These are phyloP conservation scores for Coracopsis vasa DNA, from an alignment of 2,113 vertebrate species.

Conservation along the genomic window DNA sequence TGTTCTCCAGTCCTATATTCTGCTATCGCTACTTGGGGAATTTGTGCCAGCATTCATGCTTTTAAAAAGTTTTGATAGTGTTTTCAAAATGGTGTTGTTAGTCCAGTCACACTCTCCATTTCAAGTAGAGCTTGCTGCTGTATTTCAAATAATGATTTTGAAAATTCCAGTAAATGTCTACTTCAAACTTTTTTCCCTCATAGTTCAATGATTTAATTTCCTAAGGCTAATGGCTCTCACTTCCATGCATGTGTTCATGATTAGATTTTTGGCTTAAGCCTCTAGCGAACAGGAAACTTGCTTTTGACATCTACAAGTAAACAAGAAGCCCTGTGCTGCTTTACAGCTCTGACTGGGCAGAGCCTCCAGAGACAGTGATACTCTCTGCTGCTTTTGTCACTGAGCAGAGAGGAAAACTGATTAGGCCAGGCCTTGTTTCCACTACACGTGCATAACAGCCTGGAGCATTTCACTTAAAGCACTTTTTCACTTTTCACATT, in stretches of 20 bases:
- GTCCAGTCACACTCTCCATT: not conserved
- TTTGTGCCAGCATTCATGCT: not conserved
- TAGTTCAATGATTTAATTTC: constrained; percentile 38
- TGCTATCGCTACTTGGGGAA: not conserved
- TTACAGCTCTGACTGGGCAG: not conserved
- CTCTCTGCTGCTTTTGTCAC: not conserved
- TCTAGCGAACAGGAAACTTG: constrained; percentile 45
- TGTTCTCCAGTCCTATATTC: not conserved
- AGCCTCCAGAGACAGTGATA: not conserved
- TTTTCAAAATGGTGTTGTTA: not conserved
- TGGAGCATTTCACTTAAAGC: not conserved
- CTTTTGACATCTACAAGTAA: constrained; percentile 48
- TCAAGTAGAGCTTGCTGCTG: not conserved
- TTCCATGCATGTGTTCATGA: constrained; percentile 32
- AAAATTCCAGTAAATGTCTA: not conserved
- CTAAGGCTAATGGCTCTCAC: constrained; percentile 20
- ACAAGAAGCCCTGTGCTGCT: not conserved
- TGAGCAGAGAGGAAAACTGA: not conserved
- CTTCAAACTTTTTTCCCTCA: not conserved
- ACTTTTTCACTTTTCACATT: too few relatives aligned
- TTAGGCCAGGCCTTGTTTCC: not conserved
- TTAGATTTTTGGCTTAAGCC: constrained; percentile 40
- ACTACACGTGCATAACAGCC: not conserved
- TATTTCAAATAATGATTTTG: constrained; percentile 17
- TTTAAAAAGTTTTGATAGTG: not conserved